A percentile compares a stretch with the other conserved stretches of the same genome.
These are phyloP conservation scores for Mobula birostris DNA, from an alignment of 2,113 vertebrate species.

Conservation along the genomic window DNA sequence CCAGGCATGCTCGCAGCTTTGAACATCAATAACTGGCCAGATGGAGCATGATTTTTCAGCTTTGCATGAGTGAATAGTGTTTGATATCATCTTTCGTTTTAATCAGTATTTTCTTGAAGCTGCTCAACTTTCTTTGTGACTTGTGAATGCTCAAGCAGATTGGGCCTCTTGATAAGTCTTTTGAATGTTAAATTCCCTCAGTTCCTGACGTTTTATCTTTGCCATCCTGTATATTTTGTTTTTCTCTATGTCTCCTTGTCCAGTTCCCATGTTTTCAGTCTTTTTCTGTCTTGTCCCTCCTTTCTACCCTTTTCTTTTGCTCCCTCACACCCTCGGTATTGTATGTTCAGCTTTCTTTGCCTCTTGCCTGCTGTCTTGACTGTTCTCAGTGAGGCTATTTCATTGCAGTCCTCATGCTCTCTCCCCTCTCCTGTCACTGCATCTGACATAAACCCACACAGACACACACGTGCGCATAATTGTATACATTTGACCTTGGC, in stretches of 20 bases:
- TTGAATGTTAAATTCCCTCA: neutral
- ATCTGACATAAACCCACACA: too few relatives aligned
- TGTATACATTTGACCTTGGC: too few relatives aligned
- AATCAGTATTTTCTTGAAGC: neutral
- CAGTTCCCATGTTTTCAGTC: neutral
- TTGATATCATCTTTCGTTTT: constrained; percentile 7
- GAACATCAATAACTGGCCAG: neutral
- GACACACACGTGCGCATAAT: too few relatives aligned
- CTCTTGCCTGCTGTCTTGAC: neutral
- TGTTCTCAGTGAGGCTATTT: too few relatives aligned
- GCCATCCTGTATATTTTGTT: neutral
- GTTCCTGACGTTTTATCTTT: neutral
- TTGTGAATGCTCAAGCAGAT: neutral
- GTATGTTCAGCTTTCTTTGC: too few relatives aligned
- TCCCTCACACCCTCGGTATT: too few relatives aligned
- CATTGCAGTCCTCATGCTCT: too few relatives aligned
- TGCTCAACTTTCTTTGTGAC: neutral
- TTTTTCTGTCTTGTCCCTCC: neutral
- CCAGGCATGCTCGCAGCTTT: neutral
- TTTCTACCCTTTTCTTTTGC: neutral
- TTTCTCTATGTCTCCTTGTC: neutral
- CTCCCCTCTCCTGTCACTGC: too few relatives aligned
- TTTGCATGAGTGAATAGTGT: neutral
- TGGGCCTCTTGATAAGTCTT: neutral
- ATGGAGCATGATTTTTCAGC: neutral